phyloP scores from a whole-genome alignment of 2,113 vertebrate genomes.

The Oncorhynchus kisutch region DNA sequence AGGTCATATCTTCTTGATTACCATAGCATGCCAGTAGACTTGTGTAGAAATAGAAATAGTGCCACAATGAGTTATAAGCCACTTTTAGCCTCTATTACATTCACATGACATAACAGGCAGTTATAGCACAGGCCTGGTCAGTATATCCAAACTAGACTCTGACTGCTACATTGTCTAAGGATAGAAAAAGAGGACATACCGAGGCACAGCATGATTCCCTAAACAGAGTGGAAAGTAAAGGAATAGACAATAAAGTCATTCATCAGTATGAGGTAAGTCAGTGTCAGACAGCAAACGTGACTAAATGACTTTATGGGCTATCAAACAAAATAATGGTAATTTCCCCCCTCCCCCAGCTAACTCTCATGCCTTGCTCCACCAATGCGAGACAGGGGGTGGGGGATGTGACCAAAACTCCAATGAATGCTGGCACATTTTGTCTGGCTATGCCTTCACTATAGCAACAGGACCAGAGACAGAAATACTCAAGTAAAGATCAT shows the following conservation, averaged over 20 bases:
- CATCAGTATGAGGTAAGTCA: neutral
- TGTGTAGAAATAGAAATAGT: neutral
- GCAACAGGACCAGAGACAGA: conserved; percentile 29
- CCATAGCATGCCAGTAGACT: neutral
- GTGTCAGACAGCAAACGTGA: conserved; percentile 7
- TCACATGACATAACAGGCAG: too few relatives aligned
- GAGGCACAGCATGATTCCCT: neutral
- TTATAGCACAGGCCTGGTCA: neutral
- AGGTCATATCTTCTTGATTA: neutral
- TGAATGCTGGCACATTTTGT: conserved; percentile 23
- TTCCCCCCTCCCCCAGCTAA: too few relatives aligned
- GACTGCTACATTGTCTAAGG: neutral
- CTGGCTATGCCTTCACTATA: conserved; percentile 11
- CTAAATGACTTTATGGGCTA: neutral
- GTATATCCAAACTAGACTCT: neutral
- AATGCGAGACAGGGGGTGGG: neutral
- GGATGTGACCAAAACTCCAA: conserved; percentile 12
- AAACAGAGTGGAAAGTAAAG: neutral
- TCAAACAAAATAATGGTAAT: too few relatives aligned
- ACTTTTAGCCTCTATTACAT: too few relatives aligned
- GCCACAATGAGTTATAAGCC: too few relatives aligned
- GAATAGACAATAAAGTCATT: neutral
- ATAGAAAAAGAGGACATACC: neutral
- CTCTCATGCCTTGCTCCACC: too few relatives aligned
- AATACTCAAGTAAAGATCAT: conserved; percentile 14